Evolutionary conservation across 2,888 invertebrate genomes (phyloP), one percentile per base, ranked within the genome.

Genomic region (Trissolcus japonicus): DNA sequence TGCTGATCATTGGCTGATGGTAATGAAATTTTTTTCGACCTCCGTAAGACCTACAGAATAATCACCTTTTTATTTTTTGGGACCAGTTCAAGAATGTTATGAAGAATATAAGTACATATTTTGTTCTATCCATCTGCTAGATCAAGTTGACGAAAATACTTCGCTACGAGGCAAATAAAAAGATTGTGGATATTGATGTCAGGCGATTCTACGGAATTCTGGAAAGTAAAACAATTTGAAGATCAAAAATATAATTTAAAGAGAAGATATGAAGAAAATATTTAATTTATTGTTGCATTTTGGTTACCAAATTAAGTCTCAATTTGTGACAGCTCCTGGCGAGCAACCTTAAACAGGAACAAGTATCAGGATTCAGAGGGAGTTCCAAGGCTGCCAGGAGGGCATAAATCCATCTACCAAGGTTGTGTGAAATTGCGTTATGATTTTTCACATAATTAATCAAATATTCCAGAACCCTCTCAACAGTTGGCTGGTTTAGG

Each of bases 131-230:
- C 66, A 82, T 95, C 95, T 25, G 93, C 93, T 83, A 95, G 90
- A 89, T 95, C 95, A 80, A 91, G 89, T 87, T 96, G 95, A 79
- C 92, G 91, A 89, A 94, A 95, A 89, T 94, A 95, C 83, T 92
- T 91, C 48, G 93, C 92, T 54, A 95, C 93, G 79, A 95, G 89
- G 87, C 94, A 94, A 84, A 95, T 94, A 82, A 94, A 92, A 60
- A 95, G 90, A 89, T 94, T 95, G 48, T 94, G 86, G 7, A 93
- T 91, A 56, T 90, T 88, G 54, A 91, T 91, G 50, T 90, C 86
- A 6, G 79, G 78, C 43, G 55, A 59, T 35, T 79, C 69, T 50
- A 54, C 67, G 57, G 55, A 68, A 78, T 79, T 80, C 82, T 82
- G 75, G 73, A 83, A 80, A 35, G 2, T 9, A 59, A 16, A 40